phyloP scores from a whole-genome alignment of 2,113 vertebrate species.

The Chinchilla lanigera region DNA sequence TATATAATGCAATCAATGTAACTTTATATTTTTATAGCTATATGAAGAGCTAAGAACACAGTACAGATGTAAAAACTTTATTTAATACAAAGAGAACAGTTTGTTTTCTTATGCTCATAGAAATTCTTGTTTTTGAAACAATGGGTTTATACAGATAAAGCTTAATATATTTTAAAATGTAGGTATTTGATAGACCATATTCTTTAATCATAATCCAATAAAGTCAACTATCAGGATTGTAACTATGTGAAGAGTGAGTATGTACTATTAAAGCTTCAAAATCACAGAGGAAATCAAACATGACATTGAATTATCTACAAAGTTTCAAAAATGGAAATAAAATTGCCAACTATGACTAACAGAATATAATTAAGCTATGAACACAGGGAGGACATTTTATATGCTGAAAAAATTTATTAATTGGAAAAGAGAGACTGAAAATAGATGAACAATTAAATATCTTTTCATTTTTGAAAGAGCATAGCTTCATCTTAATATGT shows the following conservation, averaged over 20 bases:
- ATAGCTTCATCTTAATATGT: background rate
- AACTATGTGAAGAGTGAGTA: background rate
- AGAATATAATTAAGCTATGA: background rate
- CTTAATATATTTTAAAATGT: background rate
- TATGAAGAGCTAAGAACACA: background rate
- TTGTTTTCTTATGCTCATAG: background rate
- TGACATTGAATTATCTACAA: background rate
- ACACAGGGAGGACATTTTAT: background rate
- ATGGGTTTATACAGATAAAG: background rate
- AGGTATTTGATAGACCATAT: background rate
- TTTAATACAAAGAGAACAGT: background rate
- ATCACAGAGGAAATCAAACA: background rate
- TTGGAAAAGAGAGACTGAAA: background rate
- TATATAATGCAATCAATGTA: background rate
- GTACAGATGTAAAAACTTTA: background rate
- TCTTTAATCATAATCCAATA: background rate
- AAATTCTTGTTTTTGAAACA: background rate
- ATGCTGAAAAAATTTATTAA: background rate
- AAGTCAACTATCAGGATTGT: background rate
- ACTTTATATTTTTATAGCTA: background rate
- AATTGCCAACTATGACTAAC: background rate
- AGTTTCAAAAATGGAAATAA: background rate
- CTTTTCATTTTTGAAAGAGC: background rate
- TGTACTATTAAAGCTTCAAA: background rate
- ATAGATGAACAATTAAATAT: background rate